Base-by-base conservation (phyloP, 1,140 invertebrate species). In the Cotesia chilonis region DNA sequence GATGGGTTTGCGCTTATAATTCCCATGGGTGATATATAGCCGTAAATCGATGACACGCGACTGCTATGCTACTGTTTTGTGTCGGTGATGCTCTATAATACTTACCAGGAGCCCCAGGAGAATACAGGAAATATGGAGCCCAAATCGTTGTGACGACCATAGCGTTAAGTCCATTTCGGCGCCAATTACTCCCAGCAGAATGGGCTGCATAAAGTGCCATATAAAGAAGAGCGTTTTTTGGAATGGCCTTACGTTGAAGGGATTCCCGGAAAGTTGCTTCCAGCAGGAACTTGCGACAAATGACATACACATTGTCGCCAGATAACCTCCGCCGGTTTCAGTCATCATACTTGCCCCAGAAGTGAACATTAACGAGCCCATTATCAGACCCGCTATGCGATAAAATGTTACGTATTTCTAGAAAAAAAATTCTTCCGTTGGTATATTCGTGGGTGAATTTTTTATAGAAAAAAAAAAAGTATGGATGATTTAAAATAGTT, bases 161-260 rank as follows among this genome's bases (percentile, higher is more conserved):
- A 82, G 20, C 9, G 63, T 36, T 20, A 86, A 75, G 63, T 85
- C 79, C 37, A 85, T 82, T 66, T 86, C 82, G 4, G 82, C 83
- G 1, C 83, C 84, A 12, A 86, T 84, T 9, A 85, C 76, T 6
- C 84, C 84, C 4, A 81, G 77, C 20, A 85, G 72, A 55, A 85
- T 68, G 20, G 85, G 85, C 63, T 87, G 85, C 74, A 82, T 79
- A 0, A 85, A 75, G 41, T 84, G 77, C 85, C 85, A 86, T 17
- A 85, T 73, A 4, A 81, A 60, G 17, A 77, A 72, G 7, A 76
- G 72, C 7, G 73, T 68, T 68, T 70, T 75, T 61, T 78, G 79
- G 54, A 85, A 69, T 14, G 79, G 76, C 0, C 67, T 71, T 3
- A 81, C 72, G 81, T 85, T 83, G 37, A 84, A 76, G 36, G 81